Evolutionary conservation across 1,140 invertebrate species (phyloP).

Genomic region (Brachystomella parvula): DNA sequence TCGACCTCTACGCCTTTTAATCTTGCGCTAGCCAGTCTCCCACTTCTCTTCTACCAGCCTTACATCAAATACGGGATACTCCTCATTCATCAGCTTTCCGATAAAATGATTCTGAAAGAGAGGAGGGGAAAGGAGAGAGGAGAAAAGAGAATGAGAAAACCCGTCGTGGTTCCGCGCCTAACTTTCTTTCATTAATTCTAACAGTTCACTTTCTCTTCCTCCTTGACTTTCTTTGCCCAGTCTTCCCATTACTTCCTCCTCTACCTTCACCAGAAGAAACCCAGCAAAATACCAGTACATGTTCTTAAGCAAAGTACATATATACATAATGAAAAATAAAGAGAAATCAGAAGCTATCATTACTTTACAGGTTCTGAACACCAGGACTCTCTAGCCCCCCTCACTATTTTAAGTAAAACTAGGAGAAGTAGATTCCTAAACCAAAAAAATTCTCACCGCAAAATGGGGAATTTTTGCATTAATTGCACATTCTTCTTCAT

Average conservation of each 20-base stretch:
- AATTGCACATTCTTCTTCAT: too few species aligned
- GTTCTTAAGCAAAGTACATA: too few species aligned
- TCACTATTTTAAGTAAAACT: too few species aligned
- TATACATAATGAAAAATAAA: too few species aligned
- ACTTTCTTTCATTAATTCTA: slow-evolving; percentile 11
- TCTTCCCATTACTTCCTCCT: neutral
- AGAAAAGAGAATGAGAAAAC: neutral
- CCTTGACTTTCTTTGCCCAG: neutral
- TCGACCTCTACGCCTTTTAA: neutral
- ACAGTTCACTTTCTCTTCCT: neutral
- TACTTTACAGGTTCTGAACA: too few species aligned
- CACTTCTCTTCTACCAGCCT: neutral
- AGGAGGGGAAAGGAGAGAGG: neutral
- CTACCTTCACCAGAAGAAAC: neutral
- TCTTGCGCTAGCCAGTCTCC: neutral
- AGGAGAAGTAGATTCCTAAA: too few species aligned
- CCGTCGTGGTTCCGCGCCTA: neutral
- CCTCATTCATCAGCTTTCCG: slow-evolving; percentile 3
- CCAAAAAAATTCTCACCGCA: too few species aligned
- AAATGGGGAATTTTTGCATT: too few species aligned
- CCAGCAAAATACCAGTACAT: too few species aligned
- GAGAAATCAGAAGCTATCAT: too few species aligned
- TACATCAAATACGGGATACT: slow-evolving; percentile 1
- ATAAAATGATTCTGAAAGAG: slow-evolving; percentile 4
- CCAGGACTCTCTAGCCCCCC: too few species aligned